phyloP scores from a whole-genome alignment of 2,888 invertebrate genomes.

The Congeria kusceri region DNA sequence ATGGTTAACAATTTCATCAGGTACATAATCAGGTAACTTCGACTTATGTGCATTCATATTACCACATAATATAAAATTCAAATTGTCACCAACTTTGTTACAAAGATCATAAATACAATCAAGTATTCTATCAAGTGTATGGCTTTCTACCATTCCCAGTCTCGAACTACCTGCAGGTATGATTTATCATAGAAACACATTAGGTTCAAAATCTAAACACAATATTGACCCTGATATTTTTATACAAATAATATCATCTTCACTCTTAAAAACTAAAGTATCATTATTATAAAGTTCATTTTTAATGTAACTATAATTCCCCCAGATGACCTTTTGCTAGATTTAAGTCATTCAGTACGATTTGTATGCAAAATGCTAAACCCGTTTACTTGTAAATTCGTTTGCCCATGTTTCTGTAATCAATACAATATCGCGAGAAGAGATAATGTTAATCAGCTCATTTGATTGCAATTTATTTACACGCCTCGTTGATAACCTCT shows the following conservation, averaged over 20 bases:
- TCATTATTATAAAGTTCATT: neutral
- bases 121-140: slow-evolving; percentile 14
- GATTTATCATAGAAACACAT: slow-evolving; percentile 27
- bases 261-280: slow-evolving; percentile 4
- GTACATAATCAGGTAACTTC: slow-evolving; percentile 18
- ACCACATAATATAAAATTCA: slow-evolving; percentile 24
- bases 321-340: slow-evolving; percentile 10
- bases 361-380: neutral
- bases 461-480: too few relatives aligned
- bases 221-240: slow-evolving; percentile 1
- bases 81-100: neutral
- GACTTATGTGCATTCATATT: slow-evolving; percentile 15
- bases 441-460: slow-evolving; percentile 20
- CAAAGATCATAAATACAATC: slow-evolving; percentile 6
- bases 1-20: slow-evolving; percentile 15
- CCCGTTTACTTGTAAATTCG: slow-evolving; percentile 15
- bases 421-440: slow-evolving; percentile 11
- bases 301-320: slow-evolving; percentile 16
- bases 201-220: slow-evolving; percentile 11
- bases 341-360: too few relatives aligned
- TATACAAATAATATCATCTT: slow-evolving; percentile 21
- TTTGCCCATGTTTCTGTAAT: slow-evolving; percentile 28
- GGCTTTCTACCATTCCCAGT: slow-evolving; percentile 11
- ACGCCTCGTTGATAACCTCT: too few relatives aligned
- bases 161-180: slow-evolving; percentile 20